phyloP scores from a whole-genome alignment of 2,113 vertebrate species.

The Pelecanoides urinatrix region DNA sequence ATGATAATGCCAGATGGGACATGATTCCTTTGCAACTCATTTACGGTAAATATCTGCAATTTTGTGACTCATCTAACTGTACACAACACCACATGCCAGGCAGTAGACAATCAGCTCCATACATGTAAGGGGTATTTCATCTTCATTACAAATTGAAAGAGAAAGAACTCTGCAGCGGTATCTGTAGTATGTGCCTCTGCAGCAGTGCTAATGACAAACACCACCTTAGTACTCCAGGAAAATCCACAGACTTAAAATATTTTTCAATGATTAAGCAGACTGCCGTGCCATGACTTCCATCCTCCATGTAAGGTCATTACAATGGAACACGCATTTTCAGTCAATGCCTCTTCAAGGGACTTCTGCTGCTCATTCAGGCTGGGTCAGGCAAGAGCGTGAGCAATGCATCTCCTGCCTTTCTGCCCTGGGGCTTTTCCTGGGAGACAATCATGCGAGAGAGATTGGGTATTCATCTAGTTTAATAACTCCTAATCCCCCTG shows the following conservation, averaged over 20 bases:
- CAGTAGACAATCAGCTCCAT: background rate
- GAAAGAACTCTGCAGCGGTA: background rate
- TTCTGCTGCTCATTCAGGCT: background rate
- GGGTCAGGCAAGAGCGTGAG: background rate
- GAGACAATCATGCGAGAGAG: background rate
- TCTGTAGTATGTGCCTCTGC: background rate
- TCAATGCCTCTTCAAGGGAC: background rate
- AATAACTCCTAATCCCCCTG: constrained; percentile 17
- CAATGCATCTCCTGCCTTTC: background rate
- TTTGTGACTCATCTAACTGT: background rate
- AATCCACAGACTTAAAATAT: background rate
- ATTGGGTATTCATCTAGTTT: background rate
- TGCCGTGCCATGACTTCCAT: background rate
- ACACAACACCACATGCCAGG: background rate
- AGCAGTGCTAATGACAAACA: background rate
- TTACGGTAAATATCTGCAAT: background rate
- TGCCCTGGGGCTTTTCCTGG: background rate
- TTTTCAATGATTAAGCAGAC: background rate
- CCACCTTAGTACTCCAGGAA: background rate
- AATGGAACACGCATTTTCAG: background rate
- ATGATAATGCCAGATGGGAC: background rate
- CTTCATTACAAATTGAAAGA: background rate
- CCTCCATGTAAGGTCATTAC: background rate
- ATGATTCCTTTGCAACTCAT: background rate
- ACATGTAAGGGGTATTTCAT: background rate